Evolutionary conservation across 2,113 vertebrate genomes (phyloP), one percentile per base, ranked within the genome.

Genomic region (Coturnix japonica): DNA sequence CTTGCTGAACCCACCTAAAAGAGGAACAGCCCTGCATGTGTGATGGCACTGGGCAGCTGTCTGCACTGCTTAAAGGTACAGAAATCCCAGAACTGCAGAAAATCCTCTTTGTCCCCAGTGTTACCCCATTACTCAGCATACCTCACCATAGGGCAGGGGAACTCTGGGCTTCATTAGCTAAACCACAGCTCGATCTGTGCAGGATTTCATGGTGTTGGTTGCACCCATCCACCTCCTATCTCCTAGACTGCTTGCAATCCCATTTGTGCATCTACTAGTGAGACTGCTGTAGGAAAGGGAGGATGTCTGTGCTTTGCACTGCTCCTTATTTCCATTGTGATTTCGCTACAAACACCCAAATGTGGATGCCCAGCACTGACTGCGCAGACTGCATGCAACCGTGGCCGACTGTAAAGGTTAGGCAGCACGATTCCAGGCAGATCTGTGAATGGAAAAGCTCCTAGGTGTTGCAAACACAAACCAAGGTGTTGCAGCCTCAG

Each of bases 1-100:
- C 83, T 69, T 60, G 49, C 69, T 64, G 87, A 77, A 67, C 63
- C 47, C 69, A 70, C 69, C 79, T 63, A 56, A 21, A 65, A 57
- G 37, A 65, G 56, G 64, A n/a, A 61, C 22, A 69, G 64, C 41
- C 57, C 63, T 83, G 57, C 61, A 26, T 0, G 1, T 22, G 57
- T 6, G 67, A 43, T 31, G 64, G 47, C 31, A n/a, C 21, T 30
- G 44, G 19, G 60, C 49, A 65, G 56, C 75, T 12, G 7, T 69
- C 63, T 44, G 44, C 47, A 30, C 61, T 21, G 60, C 19, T 54
- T 54, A 49, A 28, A 60, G 53, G 10, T 7, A 20, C 41, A 75
- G 41, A 56, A 57, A 76, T 37, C 10, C 51, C 25, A 19, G 25
- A 63, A 39, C 15, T 44, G 59, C 18, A 41, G 41, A 79, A 72